Evolutionary conservation across 2,888 invertebrate species (phyloP), one percentile per base, ranked within the genome.

Genomic region (Melinaea menophilus): DNA sequence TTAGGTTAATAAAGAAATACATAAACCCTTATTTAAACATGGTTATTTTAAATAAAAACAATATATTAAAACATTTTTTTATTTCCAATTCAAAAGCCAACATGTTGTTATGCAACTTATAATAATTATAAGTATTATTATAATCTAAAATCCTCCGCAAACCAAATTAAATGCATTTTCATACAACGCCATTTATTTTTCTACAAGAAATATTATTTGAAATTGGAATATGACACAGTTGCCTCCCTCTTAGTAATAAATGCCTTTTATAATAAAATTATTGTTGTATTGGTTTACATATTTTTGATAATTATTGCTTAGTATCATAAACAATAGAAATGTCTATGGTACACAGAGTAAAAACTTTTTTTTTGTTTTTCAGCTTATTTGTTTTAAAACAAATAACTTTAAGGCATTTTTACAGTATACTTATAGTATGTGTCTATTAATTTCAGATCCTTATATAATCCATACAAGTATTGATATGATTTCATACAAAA

Each of bases 21-120:
- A 22, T 22, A 22, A 22, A 22, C 22, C 22, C 22, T 22, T 22
- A 41, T 41, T 9, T 0, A 37, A 37, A 7, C 72, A 74, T 71
- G 69, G 76, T 57, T 13, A 68, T 70, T 71, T 71, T 74, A 76
- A 79, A 76, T 31, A 51, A 51, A 51, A 51, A 51, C 22, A 51
- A 31, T 31, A 51, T 51, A n/a, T 31, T 31, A 79, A 79, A 74
- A 77, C 59, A 63, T 64, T 62, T 67, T 65, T 77, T 89, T 87
- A 87, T 86, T 88, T 82, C 80, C 85, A 83, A 85, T 86, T 81
- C 85, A 86, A 86, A 90, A 87, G 84, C 88, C 85, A 88, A 84
- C 88, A 87, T 85, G 83, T 82, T 82, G 78, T 81, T 82, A 84
- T 77, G 83, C 84, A 84, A 83, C 79, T 81, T 77, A 75, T 74